phyloP scores from a whole-genome alignment of 2,888 invertebrate genomes.

The Orthonevra nobilis region DNA sequence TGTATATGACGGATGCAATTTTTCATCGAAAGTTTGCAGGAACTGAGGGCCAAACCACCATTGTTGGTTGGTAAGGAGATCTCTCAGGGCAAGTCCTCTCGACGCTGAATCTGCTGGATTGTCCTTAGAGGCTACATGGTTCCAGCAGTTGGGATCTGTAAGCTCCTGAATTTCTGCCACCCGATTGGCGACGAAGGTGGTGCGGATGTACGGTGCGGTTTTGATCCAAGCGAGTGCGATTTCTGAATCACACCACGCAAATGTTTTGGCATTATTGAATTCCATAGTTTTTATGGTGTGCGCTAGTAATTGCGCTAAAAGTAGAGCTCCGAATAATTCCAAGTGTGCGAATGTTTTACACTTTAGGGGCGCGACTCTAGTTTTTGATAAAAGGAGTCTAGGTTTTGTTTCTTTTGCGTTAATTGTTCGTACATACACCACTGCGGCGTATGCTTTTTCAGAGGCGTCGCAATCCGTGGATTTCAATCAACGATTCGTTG shows the following conservation, averaged over 20 bases:
- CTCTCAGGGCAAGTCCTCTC: conserved; percentile 54
- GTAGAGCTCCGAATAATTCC: conserved; percentile 64
- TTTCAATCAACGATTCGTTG: conserved; percentile 5
- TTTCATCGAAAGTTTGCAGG: conserved; percentile 18
- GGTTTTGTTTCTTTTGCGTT: background rate
- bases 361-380: conserved; percentile 34
- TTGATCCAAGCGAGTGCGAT: conserved; percentile 53
- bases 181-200: conserved; percentile 69
- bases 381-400: conserved; percentile 14
- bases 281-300: background rate
- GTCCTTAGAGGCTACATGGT: conserved; percentile 62
- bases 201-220: conserved; percentile 35
- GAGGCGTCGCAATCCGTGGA: conserved; percentile 56
- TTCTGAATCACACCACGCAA: conserved; percentile 23
- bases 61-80: conserved; percentile 39
- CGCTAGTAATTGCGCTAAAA: conserved; percentile 21
- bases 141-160: conserved; percentile 52
- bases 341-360: conserved; percentile 50
- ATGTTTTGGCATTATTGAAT: background rate
- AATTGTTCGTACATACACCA: conserved; percentile 25
- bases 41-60: conserved; percentile 72
- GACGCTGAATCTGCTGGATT: conserved; percentile 72
- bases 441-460: conserved; percentile 42
- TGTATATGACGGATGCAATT: too few relatives aligned
- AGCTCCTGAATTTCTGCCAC: conserved; percentile 69